Evolutionary conservation across 2,797 vertebrate species (phyloP).

Genomic region (Acanthurus tractus): DNA sequence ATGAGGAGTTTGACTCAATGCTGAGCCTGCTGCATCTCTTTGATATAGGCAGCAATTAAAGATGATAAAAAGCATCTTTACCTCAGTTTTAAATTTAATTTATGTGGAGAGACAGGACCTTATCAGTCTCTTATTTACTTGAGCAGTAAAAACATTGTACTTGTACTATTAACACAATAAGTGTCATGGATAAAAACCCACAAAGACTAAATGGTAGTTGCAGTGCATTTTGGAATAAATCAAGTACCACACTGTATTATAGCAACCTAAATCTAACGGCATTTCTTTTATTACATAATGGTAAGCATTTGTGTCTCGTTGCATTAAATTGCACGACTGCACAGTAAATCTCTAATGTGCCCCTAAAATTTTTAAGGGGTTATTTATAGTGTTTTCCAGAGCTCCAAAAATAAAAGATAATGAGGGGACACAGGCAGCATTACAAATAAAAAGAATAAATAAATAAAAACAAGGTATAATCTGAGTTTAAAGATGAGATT

Average conservation of each 20-base stretch:
- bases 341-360: slow-evolving; percentile 1
- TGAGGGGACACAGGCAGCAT: background rate
- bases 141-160: background rate
- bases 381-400: background rate
- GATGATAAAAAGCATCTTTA: background rate
- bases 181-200: slow-evolving; percentile 6
- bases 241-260: slow-evolving; percentile 12
- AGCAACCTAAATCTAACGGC: background rate
- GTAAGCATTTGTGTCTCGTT: background rate
- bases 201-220: slow-evolving; percentile 1
- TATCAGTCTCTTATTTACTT: slow-evolving; percentile 18
- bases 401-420: slow-evolving; percentile 5
- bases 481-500: background rate
- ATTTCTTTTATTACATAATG: slow-evolving; percentile 16
- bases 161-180: slow-evolving; percentile 1
- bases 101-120: background rate
- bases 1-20: background rate
- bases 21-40: background rate
- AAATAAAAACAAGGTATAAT: background rate
- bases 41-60: background rate
- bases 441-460: background rate
- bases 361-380: background rate
- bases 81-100: background rate
- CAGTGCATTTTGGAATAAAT: slow-evolving; percentile 18
- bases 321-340: background rate